phyloP scores from a whole-genome alignment of 2,888 invertebrate species.

The Polylopha cassiicola region DNA sequence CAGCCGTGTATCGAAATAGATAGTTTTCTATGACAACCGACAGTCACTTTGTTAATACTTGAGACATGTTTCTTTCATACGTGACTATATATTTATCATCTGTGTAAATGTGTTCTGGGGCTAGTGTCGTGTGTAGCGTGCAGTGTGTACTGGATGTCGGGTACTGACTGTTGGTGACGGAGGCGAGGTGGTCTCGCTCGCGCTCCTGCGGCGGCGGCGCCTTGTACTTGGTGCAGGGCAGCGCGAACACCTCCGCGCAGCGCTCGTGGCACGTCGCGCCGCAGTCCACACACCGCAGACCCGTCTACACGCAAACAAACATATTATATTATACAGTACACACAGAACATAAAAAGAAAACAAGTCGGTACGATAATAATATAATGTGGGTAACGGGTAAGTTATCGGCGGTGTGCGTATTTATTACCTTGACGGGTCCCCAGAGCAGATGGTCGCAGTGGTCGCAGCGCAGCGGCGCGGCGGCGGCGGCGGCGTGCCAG shows the following conservation, averaged over 20 bases:
- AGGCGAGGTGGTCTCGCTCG: constrained; percentile 33
- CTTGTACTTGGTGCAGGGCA: constrained; percentile 84
- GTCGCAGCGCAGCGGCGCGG: constrained; percentile 95
- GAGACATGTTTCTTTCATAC: too few species aligned
- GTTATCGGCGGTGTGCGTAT: background rate
- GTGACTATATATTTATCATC: too few species aligned
- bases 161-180: constrained; percentile 34
- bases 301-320: constrained; percentile 57
- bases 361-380: too few species aligned
- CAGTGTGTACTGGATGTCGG: background rate
- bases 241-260: constrained; percentile 91
- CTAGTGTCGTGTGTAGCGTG: background rate
- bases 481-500: constrained; percentile 84
- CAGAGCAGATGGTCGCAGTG: constrained; percentile 92
- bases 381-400: too few species aligned
- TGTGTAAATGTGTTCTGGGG: constrained; percentile 21
- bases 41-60: too few species aligned
- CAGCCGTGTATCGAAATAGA: too few species aligned
- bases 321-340: too few species aligned
- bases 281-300: constrained; percentile 89
- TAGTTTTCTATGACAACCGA: too few species aligned
- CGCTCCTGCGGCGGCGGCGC: constrained; percentile 63
- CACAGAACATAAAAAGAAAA: too few species aligned
- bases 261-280: constrained; percentile 97
- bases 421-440: constrained; percentile 93